Conservation (phyloP, 2,113 vertebrate species). For the Pseudolaguvia tuberculata region DNA sequence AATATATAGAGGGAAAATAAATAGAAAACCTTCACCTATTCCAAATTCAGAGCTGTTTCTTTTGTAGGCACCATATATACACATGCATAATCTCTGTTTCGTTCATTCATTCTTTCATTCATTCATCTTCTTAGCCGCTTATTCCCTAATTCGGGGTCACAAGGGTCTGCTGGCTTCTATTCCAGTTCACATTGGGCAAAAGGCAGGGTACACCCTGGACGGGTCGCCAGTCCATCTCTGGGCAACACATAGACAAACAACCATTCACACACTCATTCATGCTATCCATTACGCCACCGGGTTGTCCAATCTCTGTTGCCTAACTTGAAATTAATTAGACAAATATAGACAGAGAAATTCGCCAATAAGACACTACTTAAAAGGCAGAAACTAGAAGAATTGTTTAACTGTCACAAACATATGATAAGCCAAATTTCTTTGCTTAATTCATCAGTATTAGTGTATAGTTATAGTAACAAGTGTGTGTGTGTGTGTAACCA, state of each 20-base stretch:
- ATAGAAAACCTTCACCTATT: too few species aligned
- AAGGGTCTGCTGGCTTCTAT: too few species aligned
- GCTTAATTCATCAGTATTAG: constrained; percentile 8
- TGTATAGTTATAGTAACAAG: not conserved
- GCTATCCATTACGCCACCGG: too few species aligned
- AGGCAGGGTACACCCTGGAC: too few species aligned
- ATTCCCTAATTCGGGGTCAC: too few species aligned
- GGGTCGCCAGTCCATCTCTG: too few species aligned
- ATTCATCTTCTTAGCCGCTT: too few species aligned
- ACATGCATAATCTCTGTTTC: constrained; percentile 44
- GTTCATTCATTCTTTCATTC: too few species aligned
- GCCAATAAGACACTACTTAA: not conserved
- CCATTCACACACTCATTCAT: too few species aligned
- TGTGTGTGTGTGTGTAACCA: constrained; percentile 5
- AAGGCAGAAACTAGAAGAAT: not conserved
- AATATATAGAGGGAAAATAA: too few species aligned
- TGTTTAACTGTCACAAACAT: not conserved
- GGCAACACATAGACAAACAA: too few species aligned
- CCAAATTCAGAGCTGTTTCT: constrained; percentile 37
- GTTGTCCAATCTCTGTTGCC: constrained; percentile 28
- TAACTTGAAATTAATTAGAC: constrained; percentile 16
- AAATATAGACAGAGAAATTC: not conserved
- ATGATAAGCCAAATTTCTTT: not conserved
- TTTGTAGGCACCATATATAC: constrained; percentile 48
- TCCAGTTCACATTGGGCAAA: too few species aligned